Evolutionary conservation across 1,140 invertebrate species (phyloP).

Genomic region (Hycleus phaleratus): DNA sequence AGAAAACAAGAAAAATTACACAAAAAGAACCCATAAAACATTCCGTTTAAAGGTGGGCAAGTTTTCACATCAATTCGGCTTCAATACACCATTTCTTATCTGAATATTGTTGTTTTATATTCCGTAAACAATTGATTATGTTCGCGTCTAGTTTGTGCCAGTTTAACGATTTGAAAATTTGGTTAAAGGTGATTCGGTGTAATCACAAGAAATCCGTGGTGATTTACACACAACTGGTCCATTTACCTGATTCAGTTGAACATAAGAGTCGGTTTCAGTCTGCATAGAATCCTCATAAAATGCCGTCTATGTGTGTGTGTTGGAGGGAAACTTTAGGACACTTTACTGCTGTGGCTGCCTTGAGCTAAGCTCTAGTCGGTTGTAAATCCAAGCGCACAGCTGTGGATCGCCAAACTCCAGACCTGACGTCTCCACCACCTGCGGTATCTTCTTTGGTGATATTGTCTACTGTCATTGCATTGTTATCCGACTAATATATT

Average conservation of each 20-base stretch:
- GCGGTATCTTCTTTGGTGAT: neutral
- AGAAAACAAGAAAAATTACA: too few species aligned
- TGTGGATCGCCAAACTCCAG: conserved; percentile 13
- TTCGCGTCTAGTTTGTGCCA: neutral
- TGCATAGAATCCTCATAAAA: conserved; percentile 30
- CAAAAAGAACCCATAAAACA: too few species aligned
- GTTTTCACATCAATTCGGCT: too few species aligned
- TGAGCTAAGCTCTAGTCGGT: conserved; percentile 25
- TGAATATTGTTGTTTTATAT: too few species aligned
- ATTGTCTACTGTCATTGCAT: neutral
- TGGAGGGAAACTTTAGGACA: conserved; percentile 19
- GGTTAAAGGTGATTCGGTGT: conserved; percentile 19
- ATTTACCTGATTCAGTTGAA: conserved; percentile 7
- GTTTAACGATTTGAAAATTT: conserved; percentile 1
- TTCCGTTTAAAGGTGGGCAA: too few species aligned
- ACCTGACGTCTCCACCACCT: conserved; percentile 5
- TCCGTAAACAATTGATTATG: too few species aligned
- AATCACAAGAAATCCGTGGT: conserved; percentile 24
- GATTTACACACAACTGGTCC: conserved; percentile 20
- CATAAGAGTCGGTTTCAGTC: conserved; percentile 21
- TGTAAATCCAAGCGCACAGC: conserved; percentile 25
- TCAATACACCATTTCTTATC: too few species aligned
- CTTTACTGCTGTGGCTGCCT: conserved; percentile 23
- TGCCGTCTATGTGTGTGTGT: neutral
- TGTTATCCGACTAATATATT: neutral